Conservation (phyloP, 2,888 invertebrate species). For the Rotaria macrura region DNA sequence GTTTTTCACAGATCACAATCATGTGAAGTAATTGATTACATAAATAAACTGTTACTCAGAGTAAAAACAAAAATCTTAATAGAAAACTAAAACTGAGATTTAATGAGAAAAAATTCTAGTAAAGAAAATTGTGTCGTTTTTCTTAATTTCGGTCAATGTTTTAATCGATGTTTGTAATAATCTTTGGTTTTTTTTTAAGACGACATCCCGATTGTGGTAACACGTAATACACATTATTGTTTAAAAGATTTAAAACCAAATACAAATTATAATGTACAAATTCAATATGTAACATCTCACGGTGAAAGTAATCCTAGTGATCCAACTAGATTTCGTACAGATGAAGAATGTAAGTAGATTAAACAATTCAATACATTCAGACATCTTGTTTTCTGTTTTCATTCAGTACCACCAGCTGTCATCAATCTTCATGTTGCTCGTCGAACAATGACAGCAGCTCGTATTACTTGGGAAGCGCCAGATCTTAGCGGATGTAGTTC, state of each 20-base stretch:
- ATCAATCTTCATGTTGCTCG: slow-evolving; percentile 38
- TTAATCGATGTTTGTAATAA: no score
- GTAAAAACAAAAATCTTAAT: no score
- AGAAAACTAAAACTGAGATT: no score
- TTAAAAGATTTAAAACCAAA: background rate
- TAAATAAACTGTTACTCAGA: no score
- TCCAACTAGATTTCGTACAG: background rate
- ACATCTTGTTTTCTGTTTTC: no score
- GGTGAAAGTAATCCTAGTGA: background rate
- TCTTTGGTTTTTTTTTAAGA: background rate
- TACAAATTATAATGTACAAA: background rate
- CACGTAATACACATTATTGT: background rate
- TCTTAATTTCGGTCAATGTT: no score
- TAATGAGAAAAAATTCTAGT: no score
- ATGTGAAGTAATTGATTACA: no score
- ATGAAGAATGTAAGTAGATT: background rate
- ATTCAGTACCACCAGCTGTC: background rate
- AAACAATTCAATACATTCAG: background rate
- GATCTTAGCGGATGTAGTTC: slow-evolving; percentile 38
- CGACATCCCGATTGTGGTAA: background rate
- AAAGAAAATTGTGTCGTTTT: no score
- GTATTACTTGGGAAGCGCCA: slow-evolving; percentile 47
- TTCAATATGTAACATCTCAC: background rate
- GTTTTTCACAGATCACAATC: background rate
- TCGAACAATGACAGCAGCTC: slow-evolving; percentile 45